Percentiles rank a stretch among this genome's conserved stretches.
phyloP scores from a whole-genome alignment of 2,113 vertebrate genomes.

The Pseudolaguvia tuberculata region DNA sequence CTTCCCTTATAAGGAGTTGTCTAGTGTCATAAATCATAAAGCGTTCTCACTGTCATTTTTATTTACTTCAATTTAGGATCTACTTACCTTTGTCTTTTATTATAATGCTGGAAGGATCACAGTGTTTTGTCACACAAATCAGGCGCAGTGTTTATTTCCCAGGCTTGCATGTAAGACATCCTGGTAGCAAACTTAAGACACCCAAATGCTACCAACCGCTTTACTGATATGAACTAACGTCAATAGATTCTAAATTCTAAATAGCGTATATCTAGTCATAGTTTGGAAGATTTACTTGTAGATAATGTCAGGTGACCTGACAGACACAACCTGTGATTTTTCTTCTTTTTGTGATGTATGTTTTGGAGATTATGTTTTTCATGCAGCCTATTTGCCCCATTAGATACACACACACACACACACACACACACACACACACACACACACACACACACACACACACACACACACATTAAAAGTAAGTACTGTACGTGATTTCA shows the following conservation, averaged over 20 bases:
- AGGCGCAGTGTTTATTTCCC: not conserved
- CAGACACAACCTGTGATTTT: conserved; percentile 45
- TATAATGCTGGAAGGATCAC: conserved; percentile 16
- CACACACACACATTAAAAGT: not conserved
- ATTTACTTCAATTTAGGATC: not conserved
- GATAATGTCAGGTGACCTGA: conserved; percentile 19
- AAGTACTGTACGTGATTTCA: conserved; percentile 22
- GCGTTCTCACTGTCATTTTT: no score
- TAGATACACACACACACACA: conserved; percentile 2
- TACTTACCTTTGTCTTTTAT: conserved; percentile 3
- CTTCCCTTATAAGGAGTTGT: not conserved
- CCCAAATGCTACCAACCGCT: conserved; percentile 6
- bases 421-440: not conserved
- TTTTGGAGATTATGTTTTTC: not conserved
- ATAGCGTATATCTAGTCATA: conserved; percentile 6
- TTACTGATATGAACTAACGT: conserved; percentile 36
- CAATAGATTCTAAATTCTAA: conserved; percentile 39
- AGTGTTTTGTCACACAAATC: conserved; percentile 7
- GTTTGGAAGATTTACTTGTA: conserved; percentile 46
- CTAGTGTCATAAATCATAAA: no score
- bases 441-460: conserved; percentile 7
- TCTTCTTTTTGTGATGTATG: conserved; percentile 6
- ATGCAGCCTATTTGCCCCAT: conserved; percentile 30
- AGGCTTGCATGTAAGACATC: conserved; percentile 9
- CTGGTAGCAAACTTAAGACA: conserved; percentile 7